Base-by-base conservation (phyloP, 2,888 invertebrate genomes). In the Ennomos fuscantarius region DNA sequence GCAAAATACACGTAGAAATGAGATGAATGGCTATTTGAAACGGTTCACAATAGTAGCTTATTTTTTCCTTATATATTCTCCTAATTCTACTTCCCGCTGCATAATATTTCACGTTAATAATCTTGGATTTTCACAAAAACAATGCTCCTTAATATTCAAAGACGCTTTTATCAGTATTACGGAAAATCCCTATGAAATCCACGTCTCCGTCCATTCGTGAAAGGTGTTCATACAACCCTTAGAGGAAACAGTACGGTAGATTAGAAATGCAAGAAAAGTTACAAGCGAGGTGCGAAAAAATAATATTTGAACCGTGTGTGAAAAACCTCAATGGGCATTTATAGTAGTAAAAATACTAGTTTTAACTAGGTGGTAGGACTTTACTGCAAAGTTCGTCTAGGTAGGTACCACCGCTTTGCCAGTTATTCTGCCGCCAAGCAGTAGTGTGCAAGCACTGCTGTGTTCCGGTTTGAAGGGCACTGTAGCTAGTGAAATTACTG, bases 131-230 rank as follows among this genome's bases (percentile, higher is more conserved):
- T 24, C 53, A 37, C 45, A 59, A 50, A 59, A 53, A 59, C 58
- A 59, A 59, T 54, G 58, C 53, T 49, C 41, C 15, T 45, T 59
- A 55, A 66, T 62, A 63, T 63, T 62, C 47, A 56, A 54, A 62
- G 60, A 55, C 49, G 53, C 63, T 63, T 64, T 62, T 63, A 66
- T 60, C 60, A 59, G 64, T 55, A 56, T 62, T 50, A 59, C 52
- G 48, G 54, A 44, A 57, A 62, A 66, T 66, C 66, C 64, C 57
- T 60, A 56, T 57, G 53, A 62, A 66, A 64, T 64, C 57, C 62
- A 59, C 60, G 57, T 62, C 64, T 66, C 48, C 41, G 34, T 45
- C 49, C 58, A 54, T 54, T 54, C 58, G 58, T 45, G 44, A 45
- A 45, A 59, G 49, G 53, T 54, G 58, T 37, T 56, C 56, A 46